Conservation (phyloP, 2,113 vertebrate genomes). For the Pachypanchax playfairii region DNA sequence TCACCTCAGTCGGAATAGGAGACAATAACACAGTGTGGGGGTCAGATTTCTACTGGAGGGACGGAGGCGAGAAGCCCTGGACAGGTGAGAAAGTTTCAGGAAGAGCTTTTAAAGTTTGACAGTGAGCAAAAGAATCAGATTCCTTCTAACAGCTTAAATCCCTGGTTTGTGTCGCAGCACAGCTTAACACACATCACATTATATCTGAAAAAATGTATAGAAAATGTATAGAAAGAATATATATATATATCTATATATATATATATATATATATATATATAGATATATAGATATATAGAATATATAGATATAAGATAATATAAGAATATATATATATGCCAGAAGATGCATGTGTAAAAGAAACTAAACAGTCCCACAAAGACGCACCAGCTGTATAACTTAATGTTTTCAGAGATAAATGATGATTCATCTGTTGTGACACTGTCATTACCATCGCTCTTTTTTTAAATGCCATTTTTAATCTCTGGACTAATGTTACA, state of each 20-base stretch:
- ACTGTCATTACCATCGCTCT: neutral
- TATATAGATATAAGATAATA: too few relatives aligned
- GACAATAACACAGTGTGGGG: neutral
- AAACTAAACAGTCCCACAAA: neutral
- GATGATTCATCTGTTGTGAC: neutral
- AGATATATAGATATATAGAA: too few relatives aligned
- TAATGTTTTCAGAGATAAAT: too few relatives aligned
- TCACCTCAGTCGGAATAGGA: slow-evolving; percentile 3
- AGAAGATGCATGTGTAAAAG: too few relatives aligned
- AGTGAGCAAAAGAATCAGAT: neutral
- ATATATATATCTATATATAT: too few relatives aligned
- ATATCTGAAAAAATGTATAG: too few relatives aligned
- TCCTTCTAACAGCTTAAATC: too few relatives aligned
- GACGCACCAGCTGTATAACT: neutral
- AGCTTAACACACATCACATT: too few relatives aligned
- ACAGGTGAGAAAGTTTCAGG: slow-evolving; percentile 47
- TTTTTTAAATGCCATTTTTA: neutral
- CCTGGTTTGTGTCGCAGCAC: neutral
- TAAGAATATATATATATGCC: too few relatives aligned
- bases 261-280: too few relatives aligned
- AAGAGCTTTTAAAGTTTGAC: slow-evolving; percentile 16
- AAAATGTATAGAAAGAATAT: too few relatives aligned
- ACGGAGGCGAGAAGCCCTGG: slow-evolving; percentile 46
- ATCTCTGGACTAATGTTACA: neutral
- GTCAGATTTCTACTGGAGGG: neutral